A percentile compares a stretch with the other conserved stretches of the same genome.
phyloP scores from a whole-genome alignment of 2,113 vertebrate genomes.

The Piprites chloris region DNA sequence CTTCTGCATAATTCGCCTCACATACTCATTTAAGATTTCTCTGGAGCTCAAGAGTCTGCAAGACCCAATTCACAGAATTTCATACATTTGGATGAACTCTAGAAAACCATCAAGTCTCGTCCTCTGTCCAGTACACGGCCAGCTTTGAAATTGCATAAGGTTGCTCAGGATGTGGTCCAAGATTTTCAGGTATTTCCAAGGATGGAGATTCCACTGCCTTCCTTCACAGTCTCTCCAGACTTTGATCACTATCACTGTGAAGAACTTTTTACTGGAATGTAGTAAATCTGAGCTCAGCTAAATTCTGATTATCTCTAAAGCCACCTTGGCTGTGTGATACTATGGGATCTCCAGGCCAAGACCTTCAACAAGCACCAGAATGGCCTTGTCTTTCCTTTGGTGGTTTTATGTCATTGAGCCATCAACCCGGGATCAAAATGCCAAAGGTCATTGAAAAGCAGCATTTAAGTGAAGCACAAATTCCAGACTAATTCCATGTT shows the following conservation, averaged over 20 bases:
- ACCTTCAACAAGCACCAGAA: neutral
- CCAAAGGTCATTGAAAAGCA: neutral
- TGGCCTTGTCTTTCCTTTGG: neutral
- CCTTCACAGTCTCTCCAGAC: neutral
- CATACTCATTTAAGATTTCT: rapidly evolving
- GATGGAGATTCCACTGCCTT: neutral
- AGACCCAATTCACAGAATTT: neutral
- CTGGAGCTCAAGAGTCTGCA: neutral
- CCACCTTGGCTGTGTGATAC: rapidly evolving
- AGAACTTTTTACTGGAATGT: neutral
- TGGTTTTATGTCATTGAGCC: neutral
- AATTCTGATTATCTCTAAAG: neutral
- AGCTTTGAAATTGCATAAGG: neutral
- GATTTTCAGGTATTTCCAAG: neutral
- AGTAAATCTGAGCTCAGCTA: neutral
- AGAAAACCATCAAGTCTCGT: neutral
- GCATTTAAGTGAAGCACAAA: neutral
- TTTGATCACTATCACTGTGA: neutral
- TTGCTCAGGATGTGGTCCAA: neutral
- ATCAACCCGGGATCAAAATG: neutral
- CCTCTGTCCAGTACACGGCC: neutral
- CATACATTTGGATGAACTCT: neutral
- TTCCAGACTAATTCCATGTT: neutral
- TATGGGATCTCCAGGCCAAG: neutral
- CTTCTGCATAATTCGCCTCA: neutral